A percentile compares a stretch with the other conserved stretches of the same genome.
Conservation (phyloP, 2,113 vertebrate genomes). For the Elachura formosa region DNA sequence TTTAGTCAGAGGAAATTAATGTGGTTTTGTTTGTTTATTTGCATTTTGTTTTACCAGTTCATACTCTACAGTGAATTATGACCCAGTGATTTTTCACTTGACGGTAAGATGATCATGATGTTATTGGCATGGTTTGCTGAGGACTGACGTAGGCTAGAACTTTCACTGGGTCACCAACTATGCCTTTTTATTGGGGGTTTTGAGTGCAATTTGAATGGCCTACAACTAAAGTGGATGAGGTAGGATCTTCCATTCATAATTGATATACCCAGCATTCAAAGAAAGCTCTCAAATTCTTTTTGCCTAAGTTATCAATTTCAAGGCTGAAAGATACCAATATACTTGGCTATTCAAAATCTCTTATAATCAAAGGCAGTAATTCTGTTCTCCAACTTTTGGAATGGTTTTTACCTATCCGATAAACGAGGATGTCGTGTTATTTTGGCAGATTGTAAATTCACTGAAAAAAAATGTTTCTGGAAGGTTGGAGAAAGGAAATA, state of each 20-base stretch:
- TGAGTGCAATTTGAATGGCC: not conserved
- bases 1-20: not conserved
- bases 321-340: not conserved
- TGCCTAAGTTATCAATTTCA: not conserved
- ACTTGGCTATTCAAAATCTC: not conserved
- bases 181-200: not conserved
- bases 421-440: not conserved
- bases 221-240: not conserved
- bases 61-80: not conserved
- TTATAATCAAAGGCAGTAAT: not conserved
- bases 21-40: not conserved
- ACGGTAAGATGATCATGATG: not conserved
- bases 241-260: not conserved
- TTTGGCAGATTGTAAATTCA: not conserved
- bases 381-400: not conserved
- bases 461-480: not conserved
- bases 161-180: not conserved
- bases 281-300: not conserved
- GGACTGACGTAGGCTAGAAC: not conserved
- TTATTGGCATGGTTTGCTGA: not conserved
- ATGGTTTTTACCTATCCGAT: not conserved
- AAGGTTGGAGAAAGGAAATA: not conserved
- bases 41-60: not conserved
- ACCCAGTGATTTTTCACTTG: not conserved
- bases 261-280: not conserved